Evolutionary conservation across 2,888 invertebrate genomes (phyloP).

Genomic region (Mechanitis mazaeus): DNA sequence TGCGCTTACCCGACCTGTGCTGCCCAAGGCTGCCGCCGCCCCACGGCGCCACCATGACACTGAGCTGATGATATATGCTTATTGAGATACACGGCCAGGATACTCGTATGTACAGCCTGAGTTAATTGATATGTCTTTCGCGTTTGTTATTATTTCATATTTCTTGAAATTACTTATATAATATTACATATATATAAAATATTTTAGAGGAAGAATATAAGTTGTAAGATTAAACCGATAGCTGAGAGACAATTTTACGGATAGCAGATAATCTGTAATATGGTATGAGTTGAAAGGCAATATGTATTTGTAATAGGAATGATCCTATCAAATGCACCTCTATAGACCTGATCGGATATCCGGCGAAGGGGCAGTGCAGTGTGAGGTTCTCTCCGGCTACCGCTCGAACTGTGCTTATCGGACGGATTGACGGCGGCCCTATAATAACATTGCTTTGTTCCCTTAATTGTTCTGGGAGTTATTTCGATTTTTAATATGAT

Average conservation of each 20-base stretch:
- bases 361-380: slow-evolving; percentile 89
- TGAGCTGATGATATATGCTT: slow-evolving; percentile 54
- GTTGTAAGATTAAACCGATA: neutral
- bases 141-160: too few species aligned
- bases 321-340: slow-evolving; percentile 68
- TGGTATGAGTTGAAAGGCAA: neutral
- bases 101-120: too few species aligned
- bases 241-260: neutral
- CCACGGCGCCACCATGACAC: slow-evolving; percentile 72
- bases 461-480: neutral
- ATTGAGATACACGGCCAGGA: neutral
- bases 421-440: slow-evolving; percentile 84
- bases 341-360: slow-evolving; percentile 85
- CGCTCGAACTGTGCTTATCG: slow-evolving; percentile 82
- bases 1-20: slow-evolving; percentile 62
- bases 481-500: neutral
- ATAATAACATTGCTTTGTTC: slow-evolving; percentile 21
- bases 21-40: slow-evolving; percentile 57
- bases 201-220: too few species aligned
- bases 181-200: too few species aligned
- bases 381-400: slow-evolving; percentile 86
- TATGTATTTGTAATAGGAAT: slow-evolving; percentile 42
- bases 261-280: neutral
- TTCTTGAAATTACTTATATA: too few species aligned
- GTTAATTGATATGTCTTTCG: too few species aligned